Evolutionary conservation across 2,113 vertebrate genomes (phyloP), one percentile per base, ranked within the genome.

Genomic region (Brachyhypopomus occidentalis): DNA sequence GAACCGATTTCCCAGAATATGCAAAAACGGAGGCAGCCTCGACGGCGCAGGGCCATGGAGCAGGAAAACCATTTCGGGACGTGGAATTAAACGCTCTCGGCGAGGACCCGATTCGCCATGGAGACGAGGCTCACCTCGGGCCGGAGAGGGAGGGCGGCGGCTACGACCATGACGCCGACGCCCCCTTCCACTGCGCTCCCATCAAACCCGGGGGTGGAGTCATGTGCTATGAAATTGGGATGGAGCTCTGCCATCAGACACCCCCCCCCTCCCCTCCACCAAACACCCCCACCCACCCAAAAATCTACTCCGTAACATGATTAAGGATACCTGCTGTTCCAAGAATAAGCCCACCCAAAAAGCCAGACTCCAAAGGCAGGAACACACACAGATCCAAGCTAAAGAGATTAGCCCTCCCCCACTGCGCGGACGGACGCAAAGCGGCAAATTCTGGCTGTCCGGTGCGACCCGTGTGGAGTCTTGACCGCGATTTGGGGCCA

Each of bases 201-300:
- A 86, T 79, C 64, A 81, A 79, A 86, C 64, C 72, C 73, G 77
- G 77, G 30, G 74, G 79, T 86, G 85, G 72, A 78, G 80, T 58
- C 85, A 72, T 84, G 82, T 69, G 72, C 76, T 86, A 86, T 86
- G 85, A 86, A 86, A 86, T 82, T 86, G 85, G 85, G 71, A 81
- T 84, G 85, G 79, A 78, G 72, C 78, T 76, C 60, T 81, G 82
- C 82, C 85, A 84, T 81, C 82, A 23, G 52, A 30, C 55, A 45
- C 23, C 70, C 60, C 55, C 20, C 55, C 56, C 23, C 70, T 48
- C 55, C 20, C n/a, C 20, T 41, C 78, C 36, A 58, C 20, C 38
- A 8, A 30, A 30, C 3, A 30, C 3, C 30, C 38, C 58, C 34
- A 19, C 59, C 41, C 0, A 72, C 70, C 59, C 17, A 1, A 64